phyloP scores from a whole-genome alignment of 2,113 vertebrate species.

The Nesoenas mayeri region DNA sequence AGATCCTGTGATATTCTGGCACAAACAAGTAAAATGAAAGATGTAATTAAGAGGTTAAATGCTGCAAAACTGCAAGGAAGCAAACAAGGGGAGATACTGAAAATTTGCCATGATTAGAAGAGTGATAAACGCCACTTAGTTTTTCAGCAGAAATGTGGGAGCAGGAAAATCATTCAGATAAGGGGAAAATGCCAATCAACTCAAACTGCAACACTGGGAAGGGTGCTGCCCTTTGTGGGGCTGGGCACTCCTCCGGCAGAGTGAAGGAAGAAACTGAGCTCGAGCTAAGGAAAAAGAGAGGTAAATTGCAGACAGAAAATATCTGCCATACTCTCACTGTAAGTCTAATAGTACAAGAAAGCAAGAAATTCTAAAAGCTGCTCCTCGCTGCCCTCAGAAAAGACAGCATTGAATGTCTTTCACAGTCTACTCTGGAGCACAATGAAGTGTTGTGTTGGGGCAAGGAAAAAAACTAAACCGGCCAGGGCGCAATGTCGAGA shows the following conservation, averaged over 20 bases:
- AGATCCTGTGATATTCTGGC: background rate
- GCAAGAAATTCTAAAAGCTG: background rate
- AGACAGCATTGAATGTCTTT: background rate
- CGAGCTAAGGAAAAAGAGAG: background rate
- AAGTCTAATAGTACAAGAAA: background rate
- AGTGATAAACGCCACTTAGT: background rate
- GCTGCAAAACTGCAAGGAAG: background rate
- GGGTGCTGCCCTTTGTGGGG: background rate
- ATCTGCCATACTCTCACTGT: background rate
- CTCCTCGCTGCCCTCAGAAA: background rate
- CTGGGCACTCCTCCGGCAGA: background rate
- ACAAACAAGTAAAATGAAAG: background rate
- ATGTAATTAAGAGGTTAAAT: background rate
- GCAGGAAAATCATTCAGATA: background rate
- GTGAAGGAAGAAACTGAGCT: background rate
- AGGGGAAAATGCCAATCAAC: background rate
- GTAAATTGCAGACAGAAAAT: background rate
- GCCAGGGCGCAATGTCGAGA: background rate
- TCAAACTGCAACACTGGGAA: background rate
- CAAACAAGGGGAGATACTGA: background rate
- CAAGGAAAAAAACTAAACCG: background rate
- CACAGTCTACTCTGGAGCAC: background rate
- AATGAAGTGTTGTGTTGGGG: background rate
- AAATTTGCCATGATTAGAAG: background rate
- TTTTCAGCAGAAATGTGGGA: background rate